Percentiles rank a stretch among this genome's conserved stretches.
phyloP scores from a whole-genome alignment of 2,888 invertebrate genomes.

The Drepana falcataria region DNA sequence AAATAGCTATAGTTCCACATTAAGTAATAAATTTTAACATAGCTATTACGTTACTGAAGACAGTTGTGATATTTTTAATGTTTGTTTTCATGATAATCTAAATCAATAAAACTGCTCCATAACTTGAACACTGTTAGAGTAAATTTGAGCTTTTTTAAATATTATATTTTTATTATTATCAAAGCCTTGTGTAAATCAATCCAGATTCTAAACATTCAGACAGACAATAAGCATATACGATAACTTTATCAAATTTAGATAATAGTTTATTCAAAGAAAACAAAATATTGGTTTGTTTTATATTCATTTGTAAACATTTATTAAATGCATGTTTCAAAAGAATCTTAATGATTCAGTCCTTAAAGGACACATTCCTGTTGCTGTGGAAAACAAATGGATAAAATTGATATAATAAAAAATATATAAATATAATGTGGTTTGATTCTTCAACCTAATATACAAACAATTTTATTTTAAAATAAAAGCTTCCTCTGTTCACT shows the following conservation, averaged over 20 bases:
- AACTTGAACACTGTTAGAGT: too few relatives aligned
- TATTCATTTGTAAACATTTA: conserved; percentile 19
- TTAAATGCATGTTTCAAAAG: conserved; percentile 41
- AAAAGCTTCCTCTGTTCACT: conserved; percentile 21
- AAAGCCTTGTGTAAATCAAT: too few relatives aligned
- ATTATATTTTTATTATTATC: too few relatives aligned
- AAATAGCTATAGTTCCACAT: too few relatives aligned
- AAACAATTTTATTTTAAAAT: conserved; percentile 13
- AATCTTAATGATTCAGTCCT: conserved; percentile 36
- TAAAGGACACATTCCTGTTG: conserved; percentile 60
- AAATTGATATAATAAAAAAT: conserved; percentile 33
- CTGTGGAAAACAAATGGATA: conserved; percentile 27
- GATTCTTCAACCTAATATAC: conserved; percentile 13
- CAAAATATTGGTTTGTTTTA: conserved; percentile 14
- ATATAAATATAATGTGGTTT: conserved; percentile 20
- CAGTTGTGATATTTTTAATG: too few relatives aligned
- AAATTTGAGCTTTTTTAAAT: too few relatives aligned
- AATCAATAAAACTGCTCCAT: too few relatives aligned
- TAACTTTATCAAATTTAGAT: not conserved
- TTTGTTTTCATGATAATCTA: too few relatives aligned
- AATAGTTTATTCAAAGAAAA: not conserved
- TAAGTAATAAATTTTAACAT: too few relatives aligned
- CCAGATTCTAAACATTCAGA: too few relatives aligned
- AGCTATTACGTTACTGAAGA: too few relatives aligned
- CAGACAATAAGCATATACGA: not conserved